phyloP scores from a whole-genome alignment of 2,797 vertebrate species.

The Onychomys torridus region DNA sequence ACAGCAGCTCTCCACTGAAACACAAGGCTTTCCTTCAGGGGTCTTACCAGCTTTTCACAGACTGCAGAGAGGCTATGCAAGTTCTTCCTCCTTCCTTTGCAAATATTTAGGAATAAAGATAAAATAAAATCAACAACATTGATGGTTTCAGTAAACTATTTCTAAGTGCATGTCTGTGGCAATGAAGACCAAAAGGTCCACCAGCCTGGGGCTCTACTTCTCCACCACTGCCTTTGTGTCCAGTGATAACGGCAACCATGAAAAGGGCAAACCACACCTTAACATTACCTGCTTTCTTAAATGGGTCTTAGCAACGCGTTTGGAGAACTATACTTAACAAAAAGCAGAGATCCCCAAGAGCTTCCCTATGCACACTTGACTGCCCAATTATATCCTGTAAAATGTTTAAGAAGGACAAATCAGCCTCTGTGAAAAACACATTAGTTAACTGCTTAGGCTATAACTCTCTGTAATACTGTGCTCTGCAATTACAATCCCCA shows the following conservation, averaged over 20 bases:
- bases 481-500: background rate
- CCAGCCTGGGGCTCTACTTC: background rate
- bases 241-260: background rate
- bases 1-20: background rate
- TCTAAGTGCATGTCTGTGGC: background rate
- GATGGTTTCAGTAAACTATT: background rate
- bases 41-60: background rate
- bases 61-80: background rate
- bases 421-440: background rate
- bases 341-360: background rate
- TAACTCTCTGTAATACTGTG: slow-evolving; percentile 11
- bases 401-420: background rate
- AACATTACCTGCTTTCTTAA: background rate
- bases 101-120: background rate
- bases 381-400: slow-evolving; percentile 29
- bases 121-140: background rate
- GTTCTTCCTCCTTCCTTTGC: background rate
- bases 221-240: background rate
- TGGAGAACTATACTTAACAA: background rate
- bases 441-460: background rate
- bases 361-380: background rate
- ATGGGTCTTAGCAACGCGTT: background rate
- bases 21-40: background rate
- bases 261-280: background rate
- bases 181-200: background rate